Evolutionary conservation across 2,113 vertebrate genomes (phyloP).

Genomic region (Cyphotilapia sp.): DNA sequence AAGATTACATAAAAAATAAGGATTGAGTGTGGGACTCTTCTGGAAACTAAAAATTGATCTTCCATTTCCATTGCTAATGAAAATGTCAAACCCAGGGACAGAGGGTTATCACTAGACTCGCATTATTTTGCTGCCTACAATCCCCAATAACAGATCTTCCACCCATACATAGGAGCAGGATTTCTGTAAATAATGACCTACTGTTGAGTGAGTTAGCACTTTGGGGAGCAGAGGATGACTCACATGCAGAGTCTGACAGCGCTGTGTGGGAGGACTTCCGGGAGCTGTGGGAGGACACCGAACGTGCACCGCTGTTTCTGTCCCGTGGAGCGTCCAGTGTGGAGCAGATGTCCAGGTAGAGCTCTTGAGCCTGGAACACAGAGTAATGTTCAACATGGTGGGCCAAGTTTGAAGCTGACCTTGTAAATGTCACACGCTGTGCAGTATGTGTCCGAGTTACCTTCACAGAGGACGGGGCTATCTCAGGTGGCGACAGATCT

Average conservation of each 20-base stretch:
- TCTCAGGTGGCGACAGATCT: conserved; percentile 76
- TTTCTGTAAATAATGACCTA: neutral
- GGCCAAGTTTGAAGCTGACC: neutral
- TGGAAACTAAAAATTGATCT: neutral
- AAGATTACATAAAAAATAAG: neutral
- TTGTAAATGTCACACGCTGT: neutral
- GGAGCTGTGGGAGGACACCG: conserved; percentile 75
- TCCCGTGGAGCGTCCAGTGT: conserved; percentile 63
- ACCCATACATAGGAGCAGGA: neutral
- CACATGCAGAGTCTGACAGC: conserved; percentile 76
- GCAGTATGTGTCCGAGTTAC: conserved; percentile 43
- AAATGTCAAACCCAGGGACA: neutral
- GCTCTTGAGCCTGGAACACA: conserved; percentile 70
- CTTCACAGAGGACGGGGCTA: conserved; percentile 79
- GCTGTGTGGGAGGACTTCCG: conserved; percentile 73
- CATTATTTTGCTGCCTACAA: neutral
- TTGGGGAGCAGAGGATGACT: conserved; percentile 49
- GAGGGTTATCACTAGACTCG: neutral
- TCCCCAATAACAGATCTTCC: neutral
- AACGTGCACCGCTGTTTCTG: conserved; percentile 64
- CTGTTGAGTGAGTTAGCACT: conserved; percentile 21
- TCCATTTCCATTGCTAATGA: neutral
- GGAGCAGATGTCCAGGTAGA: conserved; percentile 68
- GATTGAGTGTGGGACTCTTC: neutral
- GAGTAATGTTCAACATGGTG: neutral